A percentile compares a stretch with the other conserved stretches of the same genome.
Conservation (phyloP, 1,140 invertebrate genomes). For the Cydia splendana region DNA sequence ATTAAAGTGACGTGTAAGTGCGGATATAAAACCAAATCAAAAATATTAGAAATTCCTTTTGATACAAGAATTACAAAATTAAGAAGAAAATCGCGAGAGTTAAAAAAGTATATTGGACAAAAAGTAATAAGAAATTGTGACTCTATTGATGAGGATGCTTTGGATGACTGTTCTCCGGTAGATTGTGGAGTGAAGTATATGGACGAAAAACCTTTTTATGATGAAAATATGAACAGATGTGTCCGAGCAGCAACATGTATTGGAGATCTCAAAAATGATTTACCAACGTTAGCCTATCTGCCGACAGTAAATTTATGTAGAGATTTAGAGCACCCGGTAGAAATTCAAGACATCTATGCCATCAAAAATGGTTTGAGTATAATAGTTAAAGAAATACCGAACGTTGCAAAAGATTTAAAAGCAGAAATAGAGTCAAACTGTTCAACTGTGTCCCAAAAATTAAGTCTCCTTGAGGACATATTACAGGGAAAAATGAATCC, state of each 20-base stretch:
- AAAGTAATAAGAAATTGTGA: constrained; percentile 45
- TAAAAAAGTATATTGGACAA: constrained; percentile 45
- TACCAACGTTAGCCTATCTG: constrained; percentile 55
- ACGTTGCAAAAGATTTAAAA: constrained; percentile 36
- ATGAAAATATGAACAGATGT: constrained; percentile 48
- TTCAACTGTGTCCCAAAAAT: constrained; percentile 66
- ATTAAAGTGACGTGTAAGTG: constrained; percentile 52
- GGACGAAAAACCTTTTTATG: constrained; percentile 50
- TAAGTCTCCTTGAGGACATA: constrained; percentile 59
- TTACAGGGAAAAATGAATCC: constrained; percentile 58
- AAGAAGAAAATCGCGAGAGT: constrained; percentile 36
- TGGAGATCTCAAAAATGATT: constrained; percentile 45
- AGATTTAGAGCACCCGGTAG: constrained; percentile 54
- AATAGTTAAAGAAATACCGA: constrained; percentile 38
- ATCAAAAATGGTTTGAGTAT: constrained; percentile 57
- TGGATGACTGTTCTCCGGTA: constrained; percentile 52
- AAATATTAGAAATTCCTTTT: constrained; percentile 51
- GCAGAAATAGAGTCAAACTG: constrained; percentile 57
- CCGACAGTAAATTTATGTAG: constrained; percentile 59
- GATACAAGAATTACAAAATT: constrained; percentile 48
- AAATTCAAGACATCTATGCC: constrained; percentile 56
- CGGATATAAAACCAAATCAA: constrained; percentile 36
- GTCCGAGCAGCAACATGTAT: constrained; percentile 45
- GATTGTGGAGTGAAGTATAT: constrained; percentile 63
- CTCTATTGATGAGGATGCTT: constrained; percentile 52